Evolutionary conservation across 1,140 invertebrate genomes (phyloP).

Genomic region (Dufourea novaeangliae): DNA sequence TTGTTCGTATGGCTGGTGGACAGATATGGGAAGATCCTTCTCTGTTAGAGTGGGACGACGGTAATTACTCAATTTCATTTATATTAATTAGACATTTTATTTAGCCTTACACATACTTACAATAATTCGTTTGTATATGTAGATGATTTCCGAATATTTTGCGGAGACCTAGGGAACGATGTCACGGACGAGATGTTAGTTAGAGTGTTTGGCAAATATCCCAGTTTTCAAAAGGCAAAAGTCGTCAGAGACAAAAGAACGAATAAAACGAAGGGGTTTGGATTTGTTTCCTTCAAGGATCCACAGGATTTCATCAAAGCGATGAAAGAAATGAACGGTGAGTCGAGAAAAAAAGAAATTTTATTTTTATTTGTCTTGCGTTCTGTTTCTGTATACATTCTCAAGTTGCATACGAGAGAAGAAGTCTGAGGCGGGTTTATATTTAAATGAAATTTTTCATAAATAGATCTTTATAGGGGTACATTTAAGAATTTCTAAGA

Average conservation of each 20-base stretch:
- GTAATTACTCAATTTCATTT: constrained; percentile 75
- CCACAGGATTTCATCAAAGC: constrained; percentile 98
- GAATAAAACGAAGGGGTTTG: constrained; percentile 99
- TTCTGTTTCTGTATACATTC: constrained; percentile 24
- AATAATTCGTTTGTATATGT: constrained; percentile 60
- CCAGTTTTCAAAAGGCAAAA: constrained; percentile 96
- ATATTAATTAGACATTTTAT: constrained; percentile 19
- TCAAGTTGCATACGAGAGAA: background rate
- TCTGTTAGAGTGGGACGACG: constrained; percentile 94
- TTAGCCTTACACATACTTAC: constrained; percentile 32
- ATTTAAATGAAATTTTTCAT: background rate
- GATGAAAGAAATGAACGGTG: constrained; percentile 98
- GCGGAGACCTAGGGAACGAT: constrained; percentile 99
- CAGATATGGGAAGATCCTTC: constrained; percentile 97
- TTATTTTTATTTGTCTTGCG: background rate
- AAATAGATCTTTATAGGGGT: background rate
- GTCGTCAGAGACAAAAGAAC: constrained; percentile 98
- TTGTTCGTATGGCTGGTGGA: constrained; percentile 94
- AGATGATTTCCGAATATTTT: constrained; percentile 99
- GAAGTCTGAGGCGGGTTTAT: background rate
- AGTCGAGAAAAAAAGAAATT: constrained; percentile 68
- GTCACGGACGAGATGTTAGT: constrained; percentile 98
- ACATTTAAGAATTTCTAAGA: background rate
- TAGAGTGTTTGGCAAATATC: constrained; percentile 96
- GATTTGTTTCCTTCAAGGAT: constrained; percentile 99